phyloP scores from a whole-genome alignment of 2,888 invertebrate genomes.

The Conomelus anceps region DNA sequence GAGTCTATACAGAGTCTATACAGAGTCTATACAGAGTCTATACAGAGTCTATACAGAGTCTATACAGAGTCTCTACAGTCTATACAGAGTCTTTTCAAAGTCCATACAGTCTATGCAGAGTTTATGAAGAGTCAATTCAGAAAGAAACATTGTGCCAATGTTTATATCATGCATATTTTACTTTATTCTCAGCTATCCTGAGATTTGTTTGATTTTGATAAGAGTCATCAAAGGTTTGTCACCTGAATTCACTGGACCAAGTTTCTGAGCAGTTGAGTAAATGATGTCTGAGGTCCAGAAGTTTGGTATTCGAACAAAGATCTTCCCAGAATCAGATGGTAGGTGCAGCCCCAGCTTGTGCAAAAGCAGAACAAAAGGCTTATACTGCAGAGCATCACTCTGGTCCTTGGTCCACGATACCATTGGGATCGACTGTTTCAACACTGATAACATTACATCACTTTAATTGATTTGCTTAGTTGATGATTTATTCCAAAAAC shows the following conservation, averaged over 20 bases:
- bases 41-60: no score
- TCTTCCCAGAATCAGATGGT: conserved; percentile 63
- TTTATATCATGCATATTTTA: background rate
- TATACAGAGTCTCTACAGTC: no score
- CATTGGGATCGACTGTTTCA: conserved; percentile 62
- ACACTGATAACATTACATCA: conserved; percentile 46
- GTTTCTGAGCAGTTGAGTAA: conserved; percentile 57
- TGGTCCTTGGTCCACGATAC: conserved; percentile 70
- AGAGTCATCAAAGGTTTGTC: conserved; percentile 26
- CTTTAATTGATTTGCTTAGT: no score
- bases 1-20: no score
- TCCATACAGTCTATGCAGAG: no score
- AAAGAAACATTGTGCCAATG: no score
- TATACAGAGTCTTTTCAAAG: no score
- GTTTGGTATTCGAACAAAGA: conserved; percentile 68
- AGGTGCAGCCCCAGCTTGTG: conserved; percentile 68
- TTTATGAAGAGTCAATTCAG: no score
- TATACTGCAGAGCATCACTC: conserved; percentile 55
- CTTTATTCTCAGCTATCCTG: background rate
- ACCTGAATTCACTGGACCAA: conserved; percentile 59
- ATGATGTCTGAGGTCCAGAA: conserved; percentile 64
- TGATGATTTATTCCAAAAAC: no score
- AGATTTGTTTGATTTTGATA: no score
- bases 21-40: no score
- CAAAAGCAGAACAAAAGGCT: conserved; percentile 61